Base-by-base conservation (phyloP, 2,797 vertebrate genomes). In the Malurus splendens region DNA sequence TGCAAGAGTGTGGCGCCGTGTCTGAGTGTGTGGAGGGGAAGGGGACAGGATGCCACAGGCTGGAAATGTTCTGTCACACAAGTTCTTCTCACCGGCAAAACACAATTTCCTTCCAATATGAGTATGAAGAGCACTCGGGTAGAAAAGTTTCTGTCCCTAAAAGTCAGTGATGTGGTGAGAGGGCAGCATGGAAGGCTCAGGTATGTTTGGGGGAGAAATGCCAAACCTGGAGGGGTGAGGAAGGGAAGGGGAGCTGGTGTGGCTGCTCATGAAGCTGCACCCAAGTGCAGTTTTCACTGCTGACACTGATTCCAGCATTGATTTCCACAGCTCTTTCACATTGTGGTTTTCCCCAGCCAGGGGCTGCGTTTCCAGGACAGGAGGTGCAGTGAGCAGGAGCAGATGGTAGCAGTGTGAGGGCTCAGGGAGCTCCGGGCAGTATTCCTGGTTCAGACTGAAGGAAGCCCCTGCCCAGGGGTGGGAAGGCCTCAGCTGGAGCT, bases 391-490 rank as follows among this genome's bases (percentile, higher is more conserved):
- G 51, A 78, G 24, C 67, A 42, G 75, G 47, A 47, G 64, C 38
- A 45, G 71, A 4, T 2, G 24, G 56, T n/a, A 18, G 27, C 48
- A 4, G n/a, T 8, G 7, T 4, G 22, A 42, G 30, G 30, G 54
- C 47, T 32, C 68, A 2, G 25, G 16, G 65, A 27, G 2, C 23
- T 5, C 1, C 0, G 7, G 42, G 5, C 15, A 11, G 2, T 3
- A 11, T 13, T 39, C 10, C 6, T 23, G 27, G 25, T 9, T 57
- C 42, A 25, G 12, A 36, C 17, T 39, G 24, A 41, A 36, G 84
- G 68, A n/a, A 44, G 17, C 25, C 12, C 2, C 0, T 1, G 7
- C 38, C 42, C 28, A 3, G 0, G 22, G 30, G 4, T 28, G 5
- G 13, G 50, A 39, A 33, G 36, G 32, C 23, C 48, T 66, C 71